phyloP scores from a whole-genome alignment of 2,797 vertebrate species.

The Peromyscus attwateri region DNA sequence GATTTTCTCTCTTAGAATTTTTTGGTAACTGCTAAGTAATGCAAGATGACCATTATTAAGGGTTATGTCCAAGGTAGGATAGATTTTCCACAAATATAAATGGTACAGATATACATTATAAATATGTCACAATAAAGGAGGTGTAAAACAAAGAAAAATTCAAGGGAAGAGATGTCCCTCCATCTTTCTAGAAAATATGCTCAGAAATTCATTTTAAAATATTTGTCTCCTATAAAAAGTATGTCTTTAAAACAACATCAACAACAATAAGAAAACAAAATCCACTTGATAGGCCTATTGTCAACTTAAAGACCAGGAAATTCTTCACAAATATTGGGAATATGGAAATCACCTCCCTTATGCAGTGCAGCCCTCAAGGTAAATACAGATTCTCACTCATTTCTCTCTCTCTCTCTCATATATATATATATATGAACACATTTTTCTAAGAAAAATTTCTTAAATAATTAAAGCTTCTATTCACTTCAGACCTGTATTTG shows the following conservation, averaged over 20 bases:
- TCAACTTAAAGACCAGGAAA: background rate
- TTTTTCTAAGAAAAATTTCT: background rate
- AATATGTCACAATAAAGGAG: background rate
- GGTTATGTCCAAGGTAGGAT: background rate
- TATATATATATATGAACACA: background rate
- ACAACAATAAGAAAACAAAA: background rate
- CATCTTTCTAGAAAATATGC: background rate
- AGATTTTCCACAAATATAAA: background rate
- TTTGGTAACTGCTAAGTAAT: background rate
- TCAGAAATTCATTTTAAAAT: background rate
- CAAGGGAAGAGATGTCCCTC: background rate
- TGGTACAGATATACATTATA: background rate
- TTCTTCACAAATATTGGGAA: background rate
- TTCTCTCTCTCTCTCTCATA: fast-evolving
- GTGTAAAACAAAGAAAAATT: background rate
- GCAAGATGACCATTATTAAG: background rate
- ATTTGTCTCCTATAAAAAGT: background rate
- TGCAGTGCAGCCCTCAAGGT: background rate
- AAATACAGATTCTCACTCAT: background rate
- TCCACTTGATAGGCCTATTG: background rate
- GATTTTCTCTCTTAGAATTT: background rate
- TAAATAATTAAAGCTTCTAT: background rate
- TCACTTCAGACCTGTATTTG: background rate
- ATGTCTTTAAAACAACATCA: background rate
- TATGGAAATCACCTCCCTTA: background rate